phyloP scores from a whole-genome alignment of 1,140 invertebrate species.

The Oryctes rhinoceros region DNA sequence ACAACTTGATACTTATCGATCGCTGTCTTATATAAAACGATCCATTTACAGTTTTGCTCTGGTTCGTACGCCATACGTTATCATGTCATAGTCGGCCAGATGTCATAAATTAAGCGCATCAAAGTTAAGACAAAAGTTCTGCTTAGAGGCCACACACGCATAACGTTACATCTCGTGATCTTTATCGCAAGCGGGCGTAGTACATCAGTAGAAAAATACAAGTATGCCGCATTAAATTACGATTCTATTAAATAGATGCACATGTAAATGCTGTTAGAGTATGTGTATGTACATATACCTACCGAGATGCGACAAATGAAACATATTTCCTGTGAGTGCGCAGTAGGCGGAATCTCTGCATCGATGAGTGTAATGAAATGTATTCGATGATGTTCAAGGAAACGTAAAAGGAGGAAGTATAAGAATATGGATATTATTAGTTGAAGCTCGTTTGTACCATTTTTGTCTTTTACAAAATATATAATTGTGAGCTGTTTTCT shows the following conservation, averaged over 20 bases:
- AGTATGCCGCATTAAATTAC: neutral
- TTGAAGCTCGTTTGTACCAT: too few relatives aligned
- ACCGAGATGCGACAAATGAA: too few relatives aligned
- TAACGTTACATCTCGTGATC: neutral
- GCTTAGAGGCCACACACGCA: neutral
- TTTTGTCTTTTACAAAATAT: too few relatives aligned
- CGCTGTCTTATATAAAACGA: neutral
- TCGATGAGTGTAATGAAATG: too few relatives aligned
- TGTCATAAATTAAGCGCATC: constrained; percentile 10
- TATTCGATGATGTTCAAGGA: too few relatives aligned
- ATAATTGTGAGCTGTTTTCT: too few relatives aligned
- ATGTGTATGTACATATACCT: too few relatives aligned
- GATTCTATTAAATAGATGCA: neutral
- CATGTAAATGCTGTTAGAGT: neutral
- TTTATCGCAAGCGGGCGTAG: neutral
- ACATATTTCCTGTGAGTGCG: too few relatives aligned
- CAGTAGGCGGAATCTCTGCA: too few relatives aligned
- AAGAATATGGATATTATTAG: too few relatives aligned
- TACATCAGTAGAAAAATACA: neutral
- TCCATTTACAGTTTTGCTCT: neutral
- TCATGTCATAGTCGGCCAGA: neutral
- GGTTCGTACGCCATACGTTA: neutral
- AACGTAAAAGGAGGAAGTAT: too few relatives aligned
- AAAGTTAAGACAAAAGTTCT: neutral
- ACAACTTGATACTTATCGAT: neutral